A percentile compares a stretch with the other conserved stretches of the same genome.
Conservation (phyloP, 2,888 invertebrate species). For the Sericinus montela region DNA sequence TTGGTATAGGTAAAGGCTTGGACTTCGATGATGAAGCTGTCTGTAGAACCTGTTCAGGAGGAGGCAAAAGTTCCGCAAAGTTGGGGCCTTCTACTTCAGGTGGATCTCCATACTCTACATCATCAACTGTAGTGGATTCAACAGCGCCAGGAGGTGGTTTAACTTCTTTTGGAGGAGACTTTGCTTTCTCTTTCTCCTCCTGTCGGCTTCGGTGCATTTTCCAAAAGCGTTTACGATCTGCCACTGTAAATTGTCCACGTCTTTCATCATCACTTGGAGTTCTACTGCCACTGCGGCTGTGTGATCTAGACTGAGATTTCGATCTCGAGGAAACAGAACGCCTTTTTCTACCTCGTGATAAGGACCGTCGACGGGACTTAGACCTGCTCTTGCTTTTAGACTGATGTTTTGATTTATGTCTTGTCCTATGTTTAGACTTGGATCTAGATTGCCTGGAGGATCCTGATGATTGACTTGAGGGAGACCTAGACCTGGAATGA, state of each 20-base stretch:
- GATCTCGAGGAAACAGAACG: slow-evolving; percentile 39
- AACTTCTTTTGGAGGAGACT: slow-evolving; percentile 54
- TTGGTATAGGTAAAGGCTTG: slow-evolving; percentile 81
- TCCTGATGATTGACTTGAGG: slow-evolving; percentile 38
- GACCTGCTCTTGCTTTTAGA: slow-evolving; percentile 32
- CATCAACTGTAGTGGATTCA: slow-evolving; percentile 51
- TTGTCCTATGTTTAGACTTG: slow-evolving; percentile 37
- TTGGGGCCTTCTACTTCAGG: slow-evolving; percentile 71
- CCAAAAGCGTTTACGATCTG: slow-evolving; percentile 69
- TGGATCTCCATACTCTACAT: slow-evolving; percentile 65
- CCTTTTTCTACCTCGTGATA: slow-evolving; percentile 30
- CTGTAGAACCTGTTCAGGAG: slow-evolving; percentile 44
- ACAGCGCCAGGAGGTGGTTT: slow-evolving; percentile 65
- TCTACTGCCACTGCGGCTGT: slow-evolving; percentile 39
- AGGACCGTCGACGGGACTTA: slow-evolving; percentile 27
- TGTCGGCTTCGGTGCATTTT: slow-evolving; percentile 57
- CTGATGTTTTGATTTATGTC: slow-evolving; percentile 38
- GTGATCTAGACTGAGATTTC: slow-evolving; percentile 47
- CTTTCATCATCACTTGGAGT: slow-evolving; percentile 60
- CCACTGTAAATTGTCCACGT: slow-evolving; percentile 69
- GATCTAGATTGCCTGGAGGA: slow-evolving; percentile 40
- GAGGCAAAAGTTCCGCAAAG: slow-evolving; percentile 57
- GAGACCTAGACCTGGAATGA: slow-evolving; percentile 32
- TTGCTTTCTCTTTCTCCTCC: slow-evolving; percentile 44
- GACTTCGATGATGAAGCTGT: slow-evolving; percentile 62